These are phyloP conservation scores for Bettongia penicillata DNA, from an alignment of 2,113 vertebrate genomes.

Conservation along the genomic window DNA sequence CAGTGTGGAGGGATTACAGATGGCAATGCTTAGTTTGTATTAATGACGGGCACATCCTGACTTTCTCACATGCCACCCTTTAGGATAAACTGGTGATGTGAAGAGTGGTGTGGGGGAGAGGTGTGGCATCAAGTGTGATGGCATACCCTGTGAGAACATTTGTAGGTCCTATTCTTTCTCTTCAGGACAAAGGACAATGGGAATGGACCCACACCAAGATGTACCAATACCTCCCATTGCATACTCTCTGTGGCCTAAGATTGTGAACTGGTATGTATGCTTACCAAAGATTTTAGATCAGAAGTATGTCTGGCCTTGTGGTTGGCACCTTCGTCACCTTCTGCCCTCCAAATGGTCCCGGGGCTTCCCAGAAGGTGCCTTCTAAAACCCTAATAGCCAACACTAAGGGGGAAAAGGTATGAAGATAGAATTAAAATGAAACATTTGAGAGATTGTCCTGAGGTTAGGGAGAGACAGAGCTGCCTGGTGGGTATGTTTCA, in stretches of 20 bases:
- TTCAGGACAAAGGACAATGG: background rate
- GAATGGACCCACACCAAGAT: background rate
- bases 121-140: background rate
- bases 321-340: background rate
- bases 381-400: background rate
- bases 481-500: background rate
- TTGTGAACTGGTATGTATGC: background rate
- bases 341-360: background rate
- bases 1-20: background rate
- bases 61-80: background rate
- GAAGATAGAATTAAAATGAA: background rate
- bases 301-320: background rate
- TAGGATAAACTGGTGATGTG: background rate
- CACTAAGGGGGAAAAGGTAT: background rate
- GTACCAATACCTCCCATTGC: background rate
- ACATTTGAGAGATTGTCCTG: background rate
- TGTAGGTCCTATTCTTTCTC: background rate
- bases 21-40: background rate
- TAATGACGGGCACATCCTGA: background rate
- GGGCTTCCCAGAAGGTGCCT: too few relatives aligned
- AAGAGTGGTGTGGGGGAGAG: background rate
- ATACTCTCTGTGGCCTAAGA: background rate
- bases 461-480: background rate
- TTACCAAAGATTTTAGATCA: background rate
- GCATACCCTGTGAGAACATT: background rate